phyloP scores from a whole-genome alignment of 1,140 invertebrate genomes.

The Nixonia krombeini region DNA sequence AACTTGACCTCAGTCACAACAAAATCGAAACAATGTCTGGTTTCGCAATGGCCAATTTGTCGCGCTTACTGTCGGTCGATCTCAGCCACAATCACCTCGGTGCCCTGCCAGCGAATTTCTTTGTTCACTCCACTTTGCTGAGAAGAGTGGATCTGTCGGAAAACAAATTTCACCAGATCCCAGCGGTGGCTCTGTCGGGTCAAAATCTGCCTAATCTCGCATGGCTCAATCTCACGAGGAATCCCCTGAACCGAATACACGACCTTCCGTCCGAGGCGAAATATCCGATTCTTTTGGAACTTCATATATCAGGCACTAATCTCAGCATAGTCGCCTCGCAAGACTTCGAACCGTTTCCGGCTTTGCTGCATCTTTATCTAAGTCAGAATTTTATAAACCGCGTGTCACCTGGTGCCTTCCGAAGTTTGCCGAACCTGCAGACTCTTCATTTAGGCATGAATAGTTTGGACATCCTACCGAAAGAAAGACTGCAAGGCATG shows the following conservation, averaged over 20 bases:
- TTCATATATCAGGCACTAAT: constrained; percentile 88
- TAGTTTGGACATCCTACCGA: constrained; percentile 85
- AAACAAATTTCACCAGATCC: constrained; percentile 87
- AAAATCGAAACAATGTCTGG: constrained; percentile 80
- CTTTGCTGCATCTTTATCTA: constrained; percentile 82
- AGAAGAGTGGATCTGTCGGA: constrained; percentile 83
- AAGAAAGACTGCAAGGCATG: constrained; percentile 86
- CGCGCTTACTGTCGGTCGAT: constrained; percentile 80
- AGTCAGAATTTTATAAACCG: constrained; percentile 82
- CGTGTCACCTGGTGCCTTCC: constrained; percentile 88
- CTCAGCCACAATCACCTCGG: constrained; percentile 81
- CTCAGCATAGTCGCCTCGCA: constrained; percentile 87
- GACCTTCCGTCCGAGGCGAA: constrained; percentile 76
- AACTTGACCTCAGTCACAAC: constrained; percentile 83
- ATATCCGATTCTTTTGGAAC: constrained; percentile 81
- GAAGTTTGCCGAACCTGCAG: constrained; percentile 79
- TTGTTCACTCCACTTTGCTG: constrained; percentile 79
- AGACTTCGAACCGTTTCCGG: constrained; percentile 88
- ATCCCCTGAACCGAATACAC: constrained; percentile 82
- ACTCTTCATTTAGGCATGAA: constrained; percentile 87
- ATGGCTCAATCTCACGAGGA: constrained; percentile 86
- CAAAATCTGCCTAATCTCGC: constrained; percentile 79
- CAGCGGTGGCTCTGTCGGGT: constrained; percentile 82
- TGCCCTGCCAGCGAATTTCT: constrained; percentile 85
- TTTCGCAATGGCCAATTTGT: constrained; percentile 81